A percentile compares a stretch with the other conserved stretches of the same genome.
Evolutionary conservation across 1,140 invertebrate genomes (phyloP).

Genomic region (Drosophila tsacasi): DNA sequence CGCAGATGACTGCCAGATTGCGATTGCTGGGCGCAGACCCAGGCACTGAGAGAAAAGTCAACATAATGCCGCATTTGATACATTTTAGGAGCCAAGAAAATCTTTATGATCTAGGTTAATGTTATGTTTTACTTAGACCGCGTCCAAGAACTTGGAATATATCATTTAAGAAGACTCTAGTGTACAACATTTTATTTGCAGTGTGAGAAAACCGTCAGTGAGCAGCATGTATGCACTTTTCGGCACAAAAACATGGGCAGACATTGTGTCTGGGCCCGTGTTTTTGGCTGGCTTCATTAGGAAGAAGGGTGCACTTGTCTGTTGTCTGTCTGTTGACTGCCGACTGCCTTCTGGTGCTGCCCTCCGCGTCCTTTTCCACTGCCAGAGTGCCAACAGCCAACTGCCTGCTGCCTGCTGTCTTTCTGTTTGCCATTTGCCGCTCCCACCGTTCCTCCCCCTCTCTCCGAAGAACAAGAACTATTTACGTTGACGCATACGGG

Average conservation of each 20-base stretch:
- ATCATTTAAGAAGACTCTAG: background rate
- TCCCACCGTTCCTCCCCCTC: conserved; percentile 24
- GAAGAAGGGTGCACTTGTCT: conserved; percentile 67
- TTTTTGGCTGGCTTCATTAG: conserved; percentile 78
- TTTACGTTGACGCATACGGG: conserved; percentile 61
- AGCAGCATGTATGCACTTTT: conserved; percentile 58
- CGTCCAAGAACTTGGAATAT: background rate
- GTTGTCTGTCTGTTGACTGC: conserved; percentile 59
- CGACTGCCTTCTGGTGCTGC: conserved; percentile 20
- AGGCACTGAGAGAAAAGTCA: conserved; percentile 11
- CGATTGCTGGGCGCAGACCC: conserved; percentile 15
- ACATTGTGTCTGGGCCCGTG: conserved; percentile 59
- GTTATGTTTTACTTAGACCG: too few species aligned
- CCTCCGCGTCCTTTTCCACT: conserved; percentile 32
- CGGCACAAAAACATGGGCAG: conserved; percentile 65
- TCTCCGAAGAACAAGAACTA: conserved; percentile 54
- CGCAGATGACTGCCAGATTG: conserved; percentile 73
- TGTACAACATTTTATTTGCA: background rate
- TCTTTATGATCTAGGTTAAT: too few species aligned
- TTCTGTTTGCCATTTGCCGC: conserved; percentile 50
- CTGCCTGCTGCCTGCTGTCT: conserved; percentile 45
- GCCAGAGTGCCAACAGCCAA: conserved; percentile 57
- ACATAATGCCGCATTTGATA: too few species aligned
- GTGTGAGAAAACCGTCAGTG: conserved; percentile 24
- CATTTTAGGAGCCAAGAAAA: background rate